These are phyloP conservation scores for Nyctibius grandis DNA, from an alignment of 2,797 vertebrate genomes.

Conservation along the genomic window DNA sequence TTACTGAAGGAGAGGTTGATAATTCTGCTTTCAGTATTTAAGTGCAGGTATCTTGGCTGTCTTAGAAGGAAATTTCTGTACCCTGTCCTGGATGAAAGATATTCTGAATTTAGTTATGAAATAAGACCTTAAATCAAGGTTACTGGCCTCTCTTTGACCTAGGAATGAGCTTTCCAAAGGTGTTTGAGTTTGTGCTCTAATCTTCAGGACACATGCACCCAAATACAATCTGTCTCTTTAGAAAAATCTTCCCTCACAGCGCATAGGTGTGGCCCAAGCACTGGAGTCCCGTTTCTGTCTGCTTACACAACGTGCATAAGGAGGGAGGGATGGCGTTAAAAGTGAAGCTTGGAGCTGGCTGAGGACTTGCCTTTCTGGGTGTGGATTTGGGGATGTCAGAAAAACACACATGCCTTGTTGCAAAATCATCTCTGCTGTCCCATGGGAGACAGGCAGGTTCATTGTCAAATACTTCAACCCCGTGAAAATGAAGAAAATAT, in stretches of 20 bases:
- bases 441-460: not conserved
- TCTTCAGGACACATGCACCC: not conserved
- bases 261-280: not conserved
- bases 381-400: not conserved
- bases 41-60: not conserved
- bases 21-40: not conserved
- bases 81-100: not conserved
- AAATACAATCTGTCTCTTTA: not conserved
- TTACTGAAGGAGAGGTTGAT: not conserved
- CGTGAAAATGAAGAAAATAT: not conserved
- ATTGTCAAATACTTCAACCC: not conserved
- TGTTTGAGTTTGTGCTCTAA: not conserved
- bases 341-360: not conserved
- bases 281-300: not conserved
- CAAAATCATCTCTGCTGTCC: not conserved
- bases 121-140: accelerated
- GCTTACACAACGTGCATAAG: accelerated
- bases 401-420: not conserved
- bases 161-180: not conserved
- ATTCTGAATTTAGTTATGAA: not conserved
- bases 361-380: not conserved
- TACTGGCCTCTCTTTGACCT: not conserved
- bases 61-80: not conserved
- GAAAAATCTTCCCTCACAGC: not conserved
- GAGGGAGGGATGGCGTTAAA: not conserved